Evolutionary conservation across 2,797 vertebrate species (phyloP).

Genomic region (Catostomus latipinnis): DNA sequence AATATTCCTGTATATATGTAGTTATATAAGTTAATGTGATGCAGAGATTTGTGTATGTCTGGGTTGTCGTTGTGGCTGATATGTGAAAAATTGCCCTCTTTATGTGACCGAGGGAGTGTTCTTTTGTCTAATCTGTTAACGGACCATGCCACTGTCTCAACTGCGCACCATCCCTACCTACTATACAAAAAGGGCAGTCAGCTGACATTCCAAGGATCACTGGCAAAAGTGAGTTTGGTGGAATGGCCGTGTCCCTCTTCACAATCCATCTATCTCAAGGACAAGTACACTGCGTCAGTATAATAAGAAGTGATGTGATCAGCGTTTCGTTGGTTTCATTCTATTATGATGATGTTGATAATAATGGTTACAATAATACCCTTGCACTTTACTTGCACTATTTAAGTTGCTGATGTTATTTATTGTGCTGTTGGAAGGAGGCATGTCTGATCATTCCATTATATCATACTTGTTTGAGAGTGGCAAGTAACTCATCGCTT

Average conservation of each 20-base stretch:
- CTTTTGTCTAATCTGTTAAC: slow-evolving; percentile 45
- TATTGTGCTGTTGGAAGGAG: slow-evolving; percentile 63
- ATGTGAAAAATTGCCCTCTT: slow-evolving; percentile 52
- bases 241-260: slow-evolving; percentile 43
- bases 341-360: slow-evolving; percentile 49
- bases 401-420: slow-evolving; percentile 68
- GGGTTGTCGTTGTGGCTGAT: slow-evolving; percentile 40
- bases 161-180: slow-evolving; percentile 14
- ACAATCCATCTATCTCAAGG: slow-evolving; percentile 52
- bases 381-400: slow-evolving; percentile 75
- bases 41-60: slow-evolving; percentile 60
- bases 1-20: slow-evolving; percentile 54
- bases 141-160: slow-evolving; percentile 50
- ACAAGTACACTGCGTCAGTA: slow-evolving; percentile 52
- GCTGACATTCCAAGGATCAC: slow-evolving; percentile 68
- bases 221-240: slow-evolving; percentile 46
- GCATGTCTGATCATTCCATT: slow-evolving; percentile 56
- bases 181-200: slow-evolving; percentile 59
- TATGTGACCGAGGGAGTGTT: slow-evolving; percentile 48
- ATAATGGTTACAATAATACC: slow-evolving; percentile 66
- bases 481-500: slow-evolving; percentile 26
- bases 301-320: slow-evolving; percentile 44
- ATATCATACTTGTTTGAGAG: slow-evolving; percentile 13
- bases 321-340: slow-evolving; percentile 62
- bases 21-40: slow-evolving; percentile 52